Conservation (phyloP, 2,113 vertebrate genomes). For the Shinisaurus crocodilurus region DNA sequence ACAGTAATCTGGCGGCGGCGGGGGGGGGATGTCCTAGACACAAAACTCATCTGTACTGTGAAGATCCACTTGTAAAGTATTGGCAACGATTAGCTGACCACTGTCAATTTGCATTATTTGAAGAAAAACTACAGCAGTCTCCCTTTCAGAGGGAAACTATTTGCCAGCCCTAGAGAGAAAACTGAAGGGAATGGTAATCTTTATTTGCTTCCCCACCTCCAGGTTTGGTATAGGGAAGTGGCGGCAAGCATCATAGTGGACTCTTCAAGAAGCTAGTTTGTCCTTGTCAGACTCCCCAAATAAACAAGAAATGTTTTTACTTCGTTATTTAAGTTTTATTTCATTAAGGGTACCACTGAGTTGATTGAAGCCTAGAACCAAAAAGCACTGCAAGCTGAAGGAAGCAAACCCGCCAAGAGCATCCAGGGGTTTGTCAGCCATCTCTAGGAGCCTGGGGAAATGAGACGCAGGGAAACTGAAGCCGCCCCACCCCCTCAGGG, state of each 20-base stretch:
- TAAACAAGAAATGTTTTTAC: no score
- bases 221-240: background rate
- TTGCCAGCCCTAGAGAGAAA: background rate
- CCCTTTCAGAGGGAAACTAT: background rate
- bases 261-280: no score
- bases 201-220: no score
- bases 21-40: background rate
- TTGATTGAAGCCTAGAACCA: background rate
- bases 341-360: background rate
- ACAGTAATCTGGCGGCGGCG: background rate
- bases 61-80: background rate
- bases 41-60: background rate
- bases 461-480: background rate
- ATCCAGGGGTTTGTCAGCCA: no score
- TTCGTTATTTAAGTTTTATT: no score
- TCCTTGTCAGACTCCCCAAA: no score
- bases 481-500: background rate
- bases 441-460: no score
- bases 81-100: background rate
- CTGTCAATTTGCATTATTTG: background rate
- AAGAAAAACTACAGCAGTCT: background rate
- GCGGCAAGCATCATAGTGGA: no score
- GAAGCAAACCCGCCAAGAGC: no score
- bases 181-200: background rate
- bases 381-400: background rate